These are phyloP conservation scores for Acanthosepion lycidas DNA, from an alignment of 2,888 invertebrate species.

Conservation along the genomic window DNA sequence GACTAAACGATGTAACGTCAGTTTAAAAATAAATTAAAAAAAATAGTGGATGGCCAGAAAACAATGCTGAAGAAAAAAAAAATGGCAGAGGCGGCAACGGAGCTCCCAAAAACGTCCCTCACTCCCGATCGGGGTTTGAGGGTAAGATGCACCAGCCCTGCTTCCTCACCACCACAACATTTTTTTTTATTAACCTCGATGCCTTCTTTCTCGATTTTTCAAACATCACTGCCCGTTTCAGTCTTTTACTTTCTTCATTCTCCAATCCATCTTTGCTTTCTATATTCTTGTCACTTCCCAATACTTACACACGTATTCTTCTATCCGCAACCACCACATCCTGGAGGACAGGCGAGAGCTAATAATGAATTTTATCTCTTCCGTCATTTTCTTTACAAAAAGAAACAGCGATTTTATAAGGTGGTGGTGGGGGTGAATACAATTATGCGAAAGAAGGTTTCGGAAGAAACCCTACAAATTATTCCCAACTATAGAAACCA, in stretches of 20 bases:
- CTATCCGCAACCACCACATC: not conserved
- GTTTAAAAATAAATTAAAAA: too few species aligned
- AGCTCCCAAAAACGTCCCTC: too few species aligned
- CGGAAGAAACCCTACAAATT: not conserved
- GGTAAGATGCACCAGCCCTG: too few species aligned
- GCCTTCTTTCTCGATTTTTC: not conserved
- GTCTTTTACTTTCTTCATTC: not conserved
- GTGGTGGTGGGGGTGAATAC: not conserved
- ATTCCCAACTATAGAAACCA: not conserved
- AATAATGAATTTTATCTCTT: not conserved
- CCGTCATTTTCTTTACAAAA: not conserved
- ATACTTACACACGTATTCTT: not conserved
- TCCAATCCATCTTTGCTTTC: rapidly evolving
- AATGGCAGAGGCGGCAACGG: too few species aligned
- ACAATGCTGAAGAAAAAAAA: too few species aligned
- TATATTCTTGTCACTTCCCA: not conserved
- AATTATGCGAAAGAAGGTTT: not conserved
- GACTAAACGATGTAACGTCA: too few species aligned
- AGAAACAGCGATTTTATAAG: not conserved
- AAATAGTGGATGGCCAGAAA: too few species aligned
- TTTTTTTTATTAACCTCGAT: not conserved
- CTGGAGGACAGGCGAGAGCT: not conserved
- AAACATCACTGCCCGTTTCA: not conserved
- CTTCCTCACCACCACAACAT: not conserved
- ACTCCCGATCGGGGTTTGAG: too few species aligned